phyloP scores from a whole-genome alignment of 2,888 invertebrate genomes.

The Acrobasis suavella region DNA sequence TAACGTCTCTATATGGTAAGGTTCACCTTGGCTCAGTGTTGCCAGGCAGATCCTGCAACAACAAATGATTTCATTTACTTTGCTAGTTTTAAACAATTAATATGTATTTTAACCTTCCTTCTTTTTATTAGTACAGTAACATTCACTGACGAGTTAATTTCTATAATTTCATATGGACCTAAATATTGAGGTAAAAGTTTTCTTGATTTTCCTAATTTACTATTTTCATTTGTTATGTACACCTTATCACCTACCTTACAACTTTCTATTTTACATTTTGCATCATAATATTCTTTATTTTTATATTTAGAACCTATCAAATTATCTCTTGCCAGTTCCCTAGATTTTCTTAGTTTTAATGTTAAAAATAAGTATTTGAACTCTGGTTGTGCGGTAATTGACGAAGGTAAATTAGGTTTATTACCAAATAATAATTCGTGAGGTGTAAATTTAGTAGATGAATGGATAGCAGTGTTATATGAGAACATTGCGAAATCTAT shows the following conservation, averaged over 20 bases:
- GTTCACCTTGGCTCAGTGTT: background rate
- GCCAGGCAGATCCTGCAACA: conserved; percentile 3
- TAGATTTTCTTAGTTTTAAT: conserved; percentile 20
- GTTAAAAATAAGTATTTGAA: conserved; percentile 3
- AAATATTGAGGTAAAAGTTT: too few species aligned
- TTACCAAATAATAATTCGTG: conserved; percentile 5
- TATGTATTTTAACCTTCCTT: conserved; percentile 30
- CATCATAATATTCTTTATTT: conserved; percentile 26
- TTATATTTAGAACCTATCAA: conserved; percentile 19
- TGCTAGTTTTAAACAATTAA: conserved; percentile 34
- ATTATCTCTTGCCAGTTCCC: conserved; percentile 18
- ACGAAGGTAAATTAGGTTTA: too few species aligned
- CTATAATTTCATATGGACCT: conserved; percentile 29
- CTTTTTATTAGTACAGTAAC: conserved; percentile 31
- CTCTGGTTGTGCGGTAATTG: conserved; percentile 27
- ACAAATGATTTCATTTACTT: conserved; percentile 25
- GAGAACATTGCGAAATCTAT: conserved; percentile 45
- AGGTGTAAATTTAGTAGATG: conserved; percentile 32
- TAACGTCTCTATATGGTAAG: conserved; percentile 17
- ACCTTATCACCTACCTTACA: conserved; percentile 29
- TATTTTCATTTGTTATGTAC: too few species aligned
- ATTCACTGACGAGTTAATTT: conserved; percentile 31
- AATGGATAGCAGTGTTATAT: conserved; percentile 45
- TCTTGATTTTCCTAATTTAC: too few species aligned
- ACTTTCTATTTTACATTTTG: conserved; percentile 18